phyloP scores from a whole-genome alignment of 2,888 invertebrate genomes.

The Hydriomena furcata region DNA sequence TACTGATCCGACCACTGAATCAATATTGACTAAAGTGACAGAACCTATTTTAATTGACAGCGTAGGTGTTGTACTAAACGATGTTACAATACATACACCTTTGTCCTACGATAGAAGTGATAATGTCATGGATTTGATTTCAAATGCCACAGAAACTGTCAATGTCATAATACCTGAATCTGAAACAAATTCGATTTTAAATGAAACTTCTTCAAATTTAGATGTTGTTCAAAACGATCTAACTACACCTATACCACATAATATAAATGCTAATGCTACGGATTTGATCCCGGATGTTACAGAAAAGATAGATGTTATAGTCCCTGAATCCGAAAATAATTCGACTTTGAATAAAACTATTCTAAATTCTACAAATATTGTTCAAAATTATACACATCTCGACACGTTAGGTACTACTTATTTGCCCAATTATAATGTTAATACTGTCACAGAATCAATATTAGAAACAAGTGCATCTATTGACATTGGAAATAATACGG shows the following conservation, averaged over 20 bases:
- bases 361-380: too few species aligned
- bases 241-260: neutral
- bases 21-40: slow-evolving; percentile 1
- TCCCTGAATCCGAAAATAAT: neutral
- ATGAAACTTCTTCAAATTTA: neutral
- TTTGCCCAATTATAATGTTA: neutral
- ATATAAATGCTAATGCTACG: neutral
- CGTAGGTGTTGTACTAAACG: neutral
- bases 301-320: neutral
- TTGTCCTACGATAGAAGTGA: neutral
- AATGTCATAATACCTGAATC: neutral
- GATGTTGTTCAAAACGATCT: neutral
- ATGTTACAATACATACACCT: neutral
- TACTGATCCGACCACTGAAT: neutral
- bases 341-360: neutral
- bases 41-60: neutral
- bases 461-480: neutral
- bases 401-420: neutral
- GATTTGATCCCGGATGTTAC: neutral
- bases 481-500: neutral
- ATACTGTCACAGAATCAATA: slow-evolving; percentile 2
- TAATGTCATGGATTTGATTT: neutral
- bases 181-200: neutral
- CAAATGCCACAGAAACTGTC: neutral
- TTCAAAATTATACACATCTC: too few species aligned